These are phyloP conservation scores for Psittacus erithacus DNA, from an alignment of 2,113 vertebrate species.

Conservation along the genomic window DNA sequence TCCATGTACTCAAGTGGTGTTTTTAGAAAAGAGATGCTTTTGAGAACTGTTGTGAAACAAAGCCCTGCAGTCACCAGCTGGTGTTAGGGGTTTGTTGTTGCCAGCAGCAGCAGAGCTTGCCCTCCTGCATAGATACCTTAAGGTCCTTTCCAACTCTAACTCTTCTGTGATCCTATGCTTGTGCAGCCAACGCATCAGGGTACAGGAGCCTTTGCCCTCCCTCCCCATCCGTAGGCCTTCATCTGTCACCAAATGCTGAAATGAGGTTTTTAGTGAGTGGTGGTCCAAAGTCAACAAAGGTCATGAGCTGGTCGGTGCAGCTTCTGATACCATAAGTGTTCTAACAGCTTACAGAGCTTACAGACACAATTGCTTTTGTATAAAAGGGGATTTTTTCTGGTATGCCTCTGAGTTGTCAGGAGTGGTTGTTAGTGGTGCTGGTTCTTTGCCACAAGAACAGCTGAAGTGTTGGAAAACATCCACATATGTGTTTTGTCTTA, in stretches of 20 bases:
- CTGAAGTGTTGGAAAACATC: not conserved
- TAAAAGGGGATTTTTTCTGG: not conserved
- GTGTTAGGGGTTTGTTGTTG: not conserved
- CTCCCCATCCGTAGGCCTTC: not conserved
- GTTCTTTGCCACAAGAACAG: not conserved
- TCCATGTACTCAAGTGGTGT: not conserved
- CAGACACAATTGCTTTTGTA: rapidly evolving
- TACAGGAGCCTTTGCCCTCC: not conserved
- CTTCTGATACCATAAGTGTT: not conserved
- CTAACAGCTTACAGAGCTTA: not conserved
- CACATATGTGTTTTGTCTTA: not conserved
- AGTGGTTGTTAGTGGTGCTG: not conserved
- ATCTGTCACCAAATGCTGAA: not conserved
- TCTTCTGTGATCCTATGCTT: not conserved
- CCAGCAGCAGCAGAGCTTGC: not conserved
- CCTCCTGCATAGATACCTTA: not conserved
- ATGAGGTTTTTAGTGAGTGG: not conserved
- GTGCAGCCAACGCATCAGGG: not conserved
- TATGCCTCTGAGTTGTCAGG: not conserved
- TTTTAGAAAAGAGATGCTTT: not conserved
- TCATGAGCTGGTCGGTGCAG: not conserved
- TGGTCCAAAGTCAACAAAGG: not conserved
- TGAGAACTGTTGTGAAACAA: slow-evolving; percentile 32
- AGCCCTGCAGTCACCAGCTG: not conserved
- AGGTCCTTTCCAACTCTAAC: not conserved